Evolutionary conservation across 2,888 invertebrate genomes (phyloP), one percentile per base, ranked within the genome.

Genomic region (Oithona nana): DNA sequence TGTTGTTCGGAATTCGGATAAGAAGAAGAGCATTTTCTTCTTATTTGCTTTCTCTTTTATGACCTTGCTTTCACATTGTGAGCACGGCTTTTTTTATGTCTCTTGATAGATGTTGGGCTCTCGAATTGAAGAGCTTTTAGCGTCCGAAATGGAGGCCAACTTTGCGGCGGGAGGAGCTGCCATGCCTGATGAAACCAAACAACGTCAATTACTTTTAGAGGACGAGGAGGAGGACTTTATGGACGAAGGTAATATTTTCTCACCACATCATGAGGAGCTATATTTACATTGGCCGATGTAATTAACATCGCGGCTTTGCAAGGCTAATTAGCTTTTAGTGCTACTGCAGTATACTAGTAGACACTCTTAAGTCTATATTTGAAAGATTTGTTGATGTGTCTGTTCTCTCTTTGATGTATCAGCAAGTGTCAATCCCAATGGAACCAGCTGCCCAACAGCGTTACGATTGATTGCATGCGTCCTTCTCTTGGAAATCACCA

Each of bases 401-500:
- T n/a, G n/a, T 60, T 26, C 24, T 64, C 16, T 52, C 64, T 65
- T 64, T 20, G 61, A 65, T 63, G 64, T 69, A 67, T 39, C 69
- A 84, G 84, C 82, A 1, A 83, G 82, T 69, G 80, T 83, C 63
- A 80, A 81, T 64, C 71, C 79, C 2, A 78, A 79, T 64, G 92
- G 90, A 51, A 83, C 86, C 0, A 83, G 83, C 65, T 95, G 95
- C 72, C 89, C 89, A 0, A 80, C 87, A 68, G 85, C 89, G 0
- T 76, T 99, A 58, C 83, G 94, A 70, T 78, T 97, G 67, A 81
- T 97, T 55, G 95, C 95, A 1, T 95, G 95, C 71, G 83, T 90
- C 63, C 78, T 99, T 24, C 78, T 99, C n/a, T 81, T 88, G 70
- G 98, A 99, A 78, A 92, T 99, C 64, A 97, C 98, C 0, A 82